A percentile compares a stretch with the other conserved stretches of the same genome.
phyloP scores from a whole-genome alignment of 1,140 invertebrate species.

The Anastatus disparis region DNA sequence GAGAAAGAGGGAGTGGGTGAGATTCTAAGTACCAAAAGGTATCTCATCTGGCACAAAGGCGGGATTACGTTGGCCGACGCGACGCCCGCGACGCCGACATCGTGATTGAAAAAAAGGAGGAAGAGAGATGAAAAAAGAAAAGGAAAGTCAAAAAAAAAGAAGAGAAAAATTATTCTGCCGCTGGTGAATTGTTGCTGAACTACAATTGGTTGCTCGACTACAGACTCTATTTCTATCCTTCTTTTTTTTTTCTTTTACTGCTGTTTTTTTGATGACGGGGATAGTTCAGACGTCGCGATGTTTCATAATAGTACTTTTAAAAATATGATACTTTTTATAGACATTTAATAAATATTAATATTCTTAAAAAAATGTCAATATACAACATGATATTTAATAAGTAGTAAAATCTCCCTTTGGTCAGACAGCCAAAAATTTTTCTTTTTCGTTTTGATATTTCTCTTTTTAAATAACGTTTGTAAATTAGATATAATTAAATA shows the following conservation, averaged over 20 bases:
- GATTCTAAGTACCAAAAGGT: slow-evolving; percentile 45
- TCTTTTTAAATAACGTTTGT: no score
- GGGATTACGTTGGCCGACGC: slow-evolving; percentile 49
- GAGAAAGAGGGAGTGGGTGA: no score
- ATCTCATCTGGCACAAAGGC: slow-evolving; percentile 50
- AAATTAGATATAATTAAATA: no score
- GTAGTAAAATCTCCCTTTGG: no score
- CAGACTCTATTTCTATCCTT: slow-evolving; percentile 25
- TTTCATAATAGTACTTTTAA: not conserved
- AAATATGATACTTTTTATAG: no score
- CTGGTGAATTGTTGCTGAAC: slow-evolving; percentile 27
- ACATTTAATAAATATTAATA: no score
- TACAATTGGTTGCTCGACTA: slow-evolving; percentile 38
- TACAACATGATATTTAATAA: no score
- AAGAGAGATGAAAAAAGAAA: no score
- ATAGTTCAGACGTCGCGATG: not conserved
- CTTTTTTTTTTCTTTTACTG: not conserved
- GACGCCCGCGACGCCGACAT: slow-evolving; percentile 40
- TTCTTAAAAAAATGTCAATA: no score
- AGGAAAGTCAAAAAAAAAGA: slow-evolving; percentile 3
- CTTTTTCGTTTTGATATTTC: no score
- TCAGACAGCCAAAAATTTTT: no score
- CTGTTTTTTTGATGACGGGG: not conserved
- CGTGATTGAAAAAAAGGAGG: slow-evolving; percentile 57
- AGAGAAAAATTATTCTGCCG: slow-evolving; percentile 47